phyloP scores from a whole-genome alignment of 1,140 invertebrate species.

The Mycetomoellerius zeteki region DNA sequence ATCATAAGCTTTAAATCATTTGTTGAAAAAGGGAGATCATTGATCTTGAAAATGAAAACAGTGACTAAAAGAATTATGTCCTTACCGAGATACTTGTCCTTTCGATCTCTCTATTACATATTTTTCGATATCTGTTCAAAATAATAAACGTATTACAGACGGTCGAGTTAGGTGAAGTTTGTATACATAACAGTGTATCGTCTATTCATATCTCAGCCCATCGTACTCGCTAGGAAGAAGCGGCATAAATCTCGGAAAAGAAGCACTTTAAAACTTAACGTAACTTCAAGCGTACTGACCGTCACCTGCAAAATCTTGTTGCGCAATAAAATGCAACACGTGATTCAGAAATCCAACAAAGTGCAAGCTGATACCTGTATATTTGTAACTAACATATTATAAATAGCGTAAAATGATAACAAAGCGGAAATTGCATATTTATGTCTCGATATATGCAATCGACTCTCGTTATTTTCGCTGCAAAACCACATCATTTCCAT shows the following conservation, averaged over 20 bases:
- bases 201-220: not conserved
- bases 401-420: not conserved
- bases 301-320: not conserved
- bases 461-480: not conserved
- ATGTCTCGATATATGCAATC: not conserved
- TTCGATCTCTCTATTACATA: not conserved
- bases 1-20: not conserved
- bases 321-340: not conserved
- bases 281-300: not conserved
- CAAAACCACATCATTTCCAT: not conserved
- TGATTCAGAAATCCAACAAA: not conserved
- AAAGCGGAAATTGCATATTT: not conserved
- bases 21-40: not conserved
- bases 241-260: not conserved
- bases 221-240: not conserved
- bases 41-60: not conserved
- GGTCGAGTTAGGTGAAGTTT: not conserved
- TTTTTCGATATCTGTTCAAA: not conserved
- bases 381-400: slow-evolving; percentile 25
- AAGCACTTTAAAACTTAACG: not conserved
- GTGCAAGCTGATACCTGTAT: slow-evolving; percentile 9
- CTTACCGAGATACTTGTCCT: not conserved
- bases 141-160: not conserved
- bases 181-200: not conserved
- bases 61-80: not conserved